phyloP scores from a whole-genome alignment of 2,888 invertebrate species.

The Sphaerophoria taeniata region DNA sequence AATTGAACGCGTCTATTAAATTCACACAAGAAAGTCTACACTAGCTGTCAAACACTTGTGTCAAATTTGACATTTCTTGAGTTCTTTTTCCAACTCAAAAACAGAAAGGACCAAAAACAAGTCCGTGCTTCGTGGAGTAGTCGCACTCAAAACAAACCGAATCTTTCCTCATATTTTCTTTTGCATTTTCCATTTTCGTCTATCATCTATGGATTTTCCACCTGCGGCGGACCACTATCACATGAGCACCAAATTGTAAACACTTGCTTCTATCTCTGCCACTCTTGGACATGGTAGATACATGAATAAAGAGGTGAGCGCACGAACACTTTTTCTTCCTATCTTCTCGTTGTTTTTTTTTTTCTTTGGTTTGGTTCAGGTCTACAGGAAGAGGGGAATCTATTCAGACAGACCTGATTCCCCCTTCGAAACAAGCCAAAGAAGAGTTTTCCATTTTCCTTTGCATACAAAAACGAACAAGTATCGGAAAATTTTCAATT shows the following conservation, averaged over 20 bases:
- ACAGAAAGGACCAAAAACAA: constrained; percentile 47
- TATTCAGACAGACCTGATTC: neutral
- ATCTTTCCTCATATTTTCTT: constrained; percentile 46
- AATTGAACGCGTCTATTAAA: neutral
- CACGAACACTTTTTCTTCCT: constrained; percentile 38
- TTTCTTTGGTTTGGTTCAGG: neutral
- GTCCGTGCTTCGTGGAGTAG: constrained; percentile 53
- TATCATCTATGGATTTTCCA: constrained; percentile 51
- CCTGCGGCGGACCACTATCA: neutral
- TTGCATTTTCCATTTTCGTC: constrained; percentile 23
- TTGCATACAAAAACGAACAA: constrained; percentile 38
- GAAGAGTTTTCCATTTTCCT: constrained; percentile 27
- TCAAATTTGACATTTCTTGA: constrained; percentile 50
- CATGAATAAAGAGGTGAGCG: constrained; percentile 62
- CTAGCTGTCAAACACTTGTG: neutral
- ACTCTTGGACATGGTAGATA: constrained; percentile 47
- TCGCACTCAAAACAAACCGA: constrained; percentile 38
- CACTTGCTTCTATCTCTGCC: constrained; percentile 64
- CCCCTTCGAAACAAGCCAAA: neutral
- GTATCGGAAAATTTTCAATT: constrained; percentile 47
- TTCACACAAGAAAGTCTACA: neutral
- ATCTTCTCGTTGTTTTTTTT: constrained; percentile 22
- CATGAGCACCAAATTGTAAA: constrained; percentile 58
- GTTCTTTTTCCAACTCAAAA: too few species aligned
- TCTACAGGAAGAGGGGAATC: constrained; percentile 15